phyloP scores from a whole-genome alignment of 2,888 invertebrate genomes.

The Dorcus parallelipipedus region DNA sequence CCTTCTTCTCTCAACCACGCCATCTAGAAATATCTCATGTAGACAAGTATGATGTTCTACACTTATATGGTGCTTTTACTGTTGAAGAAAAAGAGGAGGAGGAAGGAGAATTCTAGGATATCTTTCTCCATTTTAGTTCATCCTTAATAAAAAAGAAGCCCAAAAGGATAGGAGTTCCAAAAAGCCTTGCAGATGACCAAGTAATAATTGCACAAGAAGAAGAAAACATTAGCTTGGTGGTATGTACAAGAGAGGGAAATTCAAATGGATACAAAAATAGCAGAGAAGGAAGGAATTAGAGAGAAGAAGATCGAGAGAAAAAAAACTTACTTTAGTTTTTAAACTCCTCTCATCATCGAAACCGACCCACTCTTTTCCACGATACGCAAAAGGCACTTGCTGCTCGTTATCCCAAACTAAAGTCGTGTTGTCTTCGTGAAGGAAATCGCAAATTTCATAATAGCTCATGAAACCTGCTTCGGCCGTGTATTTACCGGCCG shows the following conservation, averaged over 20 bases:
- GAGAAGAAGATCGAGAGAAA: neutral
- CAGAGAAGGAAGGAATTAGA: neutral
- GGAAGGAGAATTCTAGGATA: too few species aligned
- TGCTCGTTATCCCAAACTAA: conserved; percentile 95
- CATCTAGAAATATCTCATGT: conserved; percentile 58
- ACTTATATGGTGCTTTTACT: too few species aligned
- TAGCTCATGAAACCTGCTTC: conserved; percentile 94
- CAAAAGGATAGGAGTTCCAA: too few species aligned
- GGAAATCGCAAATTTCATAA: conserved; percentile 92
- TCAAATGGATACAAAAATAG: neutral
- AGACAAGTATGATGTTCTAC: too few species aligned
- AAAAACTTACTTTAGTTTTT: conserved; percentile 76
- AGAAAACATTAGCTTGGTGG: too few species aligned
- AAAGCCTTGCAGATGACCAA: too few species aligned
- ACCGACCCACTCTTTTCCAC: conserved; percentile 89
- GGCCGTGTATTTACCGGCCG: conserved; percentile 81
- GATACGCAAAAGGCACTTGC: conserved; percentile 92
- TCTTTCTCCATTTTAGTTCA: too few species aligned
- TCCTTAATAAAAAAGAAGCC: too few species aligned
- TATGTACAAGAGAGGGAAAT: neutral
- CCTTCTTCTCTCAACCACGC: conserved; percentile 92
- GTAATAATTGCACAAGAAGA: too few species aligned
- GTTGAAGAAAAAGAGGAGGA: too few species aligned
- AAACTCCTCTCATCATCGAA: conserved; percentile 91
- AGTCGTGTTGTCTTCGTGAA: conserved; percentile 86